phyloP scores from a whole-genome alignment of 1,140 invertebrate species.

The Aphaenogaster rudis region DNA sequence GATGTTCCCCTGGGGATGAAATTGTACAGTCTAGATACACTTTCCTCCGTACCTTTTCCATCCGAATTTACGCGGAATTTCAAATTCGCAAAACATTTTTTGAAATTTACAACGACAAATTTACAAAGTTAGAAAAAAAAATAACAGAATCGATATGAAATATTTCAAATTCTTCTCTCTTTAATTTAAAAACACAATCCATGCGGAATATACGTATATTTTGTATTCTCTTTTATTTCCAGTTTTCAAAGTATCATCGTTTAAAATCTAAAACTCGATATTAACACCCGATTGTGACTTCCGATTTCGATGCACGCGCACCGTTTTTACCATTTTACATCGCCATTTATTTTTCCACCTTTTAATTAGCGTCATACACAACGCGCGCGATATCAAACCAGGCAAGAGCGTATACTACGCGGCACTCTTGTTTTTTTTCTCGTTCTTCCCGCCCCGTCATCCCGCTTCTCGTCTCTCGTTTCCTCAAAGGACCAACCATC shows the following conservation, averaged over 20 bases:
- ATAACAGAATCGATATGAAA: constrained; percentile 22
- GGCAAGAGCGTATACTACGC: constrained; percentile 6
- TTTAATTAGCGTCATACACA: constrained; percentile 51
- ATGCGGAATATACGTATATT: constrained; percentile 2
- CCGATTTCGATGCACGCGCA: constrained; percentile 22
- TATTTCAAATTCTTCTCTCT: constrained; percentile 27
- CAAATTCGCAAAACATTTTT: constrained; percentile 22
- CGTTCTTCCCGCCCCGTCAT: constrained; percentile 20
- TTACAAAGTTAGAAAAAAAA: constrained; percentile 29
- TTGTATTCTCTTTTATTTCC: constrained; percentile 40
- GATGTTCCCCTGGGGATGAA: constrained; percentile 49
- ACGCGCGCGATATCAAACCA: constrained; percentile 30
- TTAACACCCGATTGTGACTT: constrained; percentile 41
- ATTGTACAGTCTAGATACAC: constrained; percentile 57
- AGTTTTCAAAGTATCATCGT: constrained; percentile 40
- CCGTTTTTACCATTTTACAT: constrained; percentile 21
- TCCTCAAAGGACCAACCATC: constrained; percentile 52
- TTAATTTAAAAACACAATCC: constrained; percentile 29
- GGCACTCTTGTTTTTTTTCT: not conserved
- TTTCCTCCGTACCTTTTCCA: not conserved
- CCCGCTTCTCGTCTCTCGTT: constrained; percentile 24
- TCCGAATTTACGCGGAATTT: constrained; percentile 41
- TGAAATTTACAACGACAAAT: constrained; percentile 45
- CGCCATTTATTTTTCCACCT: constrained; percentile 16
- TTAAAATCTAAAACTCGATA: constrained; percentile 44